Evolutionary conservation across 92 coral and sea anemone species (phyloP).

Genomic region (Scolanthus callimorphus): DNA sequence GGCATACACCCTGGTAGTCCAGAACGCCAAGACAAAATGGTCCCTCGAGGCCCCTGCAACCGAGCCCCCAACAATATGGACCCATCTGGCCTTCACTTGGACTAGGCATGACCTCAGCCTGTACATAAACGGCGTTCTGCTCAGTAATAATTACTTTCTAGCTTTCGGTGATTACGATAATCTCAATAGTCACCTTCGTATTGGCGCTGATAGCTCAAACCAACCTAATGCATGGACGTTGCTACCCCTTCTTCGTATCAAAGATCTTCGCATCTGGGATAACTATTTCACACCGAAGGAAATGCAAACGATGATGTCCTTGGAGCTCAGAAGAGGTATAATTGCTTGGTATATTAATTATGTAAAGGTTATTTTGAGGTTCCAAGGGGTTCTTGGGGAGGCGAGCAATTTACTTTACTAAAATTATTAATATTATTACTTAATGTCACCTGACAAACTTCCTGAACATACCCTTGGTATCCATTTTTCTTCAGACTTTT

Average conservation of each 20-base stretch:
- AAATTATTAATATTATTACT: too few relatives aligned
- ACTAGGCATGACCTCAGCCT: background rate
- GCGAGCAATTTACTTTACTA: too few relatives aligned
- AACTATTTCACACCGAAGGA: background rate
- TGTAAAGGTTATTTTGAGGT: too few relatives aligned
- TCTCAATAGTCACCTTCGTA: background rate
- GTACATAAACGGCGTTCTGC: background rate
- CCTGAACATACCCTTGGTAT: too few relatives aligned
- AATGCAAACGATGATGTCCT: too few relatives aligned
- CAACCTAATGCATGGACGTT: too few relatives aligned
- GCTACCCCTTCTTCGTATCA: background rate
- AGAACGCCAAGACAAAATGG: background rate
- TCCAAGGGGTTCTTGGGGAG: too few relatives aligned
- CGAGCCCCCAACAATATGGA: background rate
- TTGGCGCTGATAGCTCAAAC: background rate
- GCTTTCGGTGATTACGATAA: background rate
- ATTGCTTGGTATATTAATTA: too few relatives aligned
- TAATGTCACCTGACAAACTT: too few relatives aligned
- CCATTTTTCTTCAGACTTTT: conserved; percentile 18
- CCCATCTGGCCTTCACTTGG: background rate
- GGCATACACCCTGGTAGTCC: background rate
- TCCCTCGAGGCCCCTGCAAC: background rate
- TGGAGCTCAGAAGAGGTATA: too few relatives aligned
- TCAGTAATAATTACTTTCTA: background rate
- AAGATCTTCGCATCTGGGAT: background rate